These are phyloP conservation scores for Platichthys flesus DNA, from an alignment of 2,113 vertebrate species.

Conservation along the genomic window DNA sequence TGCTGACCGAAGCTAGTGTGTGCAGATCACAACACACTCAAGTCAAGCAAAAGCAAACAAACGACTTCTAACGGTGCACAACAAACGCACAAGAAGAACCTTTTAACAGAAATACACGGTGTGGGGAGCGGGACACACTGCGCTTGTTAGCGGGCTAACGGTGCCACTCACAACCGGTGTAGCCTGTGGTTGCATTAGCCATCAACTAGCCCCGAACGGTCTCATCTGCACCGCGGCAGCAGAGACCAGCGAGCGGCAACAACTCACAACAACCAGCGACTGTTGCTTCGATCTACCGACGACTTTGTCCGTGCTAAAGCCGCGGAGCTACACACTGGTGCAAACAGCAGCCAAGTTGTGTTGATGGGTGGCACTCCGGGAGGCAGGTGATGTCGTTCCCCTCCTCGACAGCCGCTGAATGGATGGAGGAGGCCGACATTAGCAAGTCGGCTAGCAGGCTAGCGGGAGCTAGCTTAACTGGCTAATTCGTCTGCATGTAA, in stretches of 20 bases:
- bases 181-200: constrained; percentile 41
- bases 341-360: background rate
- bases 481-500: constrained; percentile 70
- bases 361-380: background rate
- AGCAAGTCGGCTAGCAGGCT: constrained; percentile 64
- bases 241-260: constrained; percentile 1
- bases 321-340: background rate
- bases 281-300: background rate
- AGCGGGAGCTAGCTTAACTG: constrained; percentile 62
- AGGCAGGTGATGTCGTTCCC: constrained; percentile 43
- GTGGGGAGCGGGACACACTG: background rate
- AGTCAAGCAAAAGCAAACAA: background rate
- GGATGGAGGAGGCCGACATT: constrained; percentile 74
- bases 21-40: constrained; percentile 50
- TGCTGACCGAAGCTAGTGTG: background rate
- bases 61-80: background rate
- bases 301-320: background rate
- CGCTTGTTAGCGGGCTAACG: constrained; percentile 5
- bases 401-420: constrained; percentile 50
- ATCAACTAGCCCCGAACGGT: constrained; percentile 27
- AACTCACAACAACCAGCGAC: background rate
- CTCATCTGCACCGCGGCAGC: background rate
- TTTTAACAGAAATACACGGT: background rate
- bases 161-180: background rate
- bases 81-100: too few species aligned